These are phyloP conservation scores for Dromius quadrimaculatus DNA, from an alignment of 2,888 invertebrate species.

Conservation along the genomic window DNA sequence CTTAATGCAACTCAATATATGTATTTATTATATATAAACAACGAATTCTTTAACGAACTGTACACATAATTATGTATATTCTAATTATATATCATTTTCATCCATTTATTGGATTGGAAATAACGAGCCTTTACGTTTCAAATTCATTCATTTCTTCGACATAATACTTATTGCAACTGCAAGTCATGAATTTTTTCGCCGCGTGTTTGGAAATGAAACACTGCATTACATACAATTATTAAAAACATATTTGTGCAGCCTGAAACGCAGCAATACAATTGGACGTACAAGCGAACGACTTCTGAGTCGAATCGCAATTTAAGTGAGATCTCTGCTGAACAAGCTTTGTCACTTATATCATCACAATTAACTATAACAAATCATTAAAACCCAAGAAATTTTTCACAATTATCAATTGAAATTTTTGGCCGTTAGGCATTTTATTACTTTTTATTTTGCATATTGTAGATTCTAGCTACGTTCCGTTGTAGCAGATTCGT, in stretches of 20 bases:
- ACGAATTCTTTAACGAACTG: conserved; percentile 47
- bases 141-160: conserved; percentile 40
- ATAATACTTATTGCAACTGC: conserved; percentile 52
- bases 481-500: conserved; percentile 1
- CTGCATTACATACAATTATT: conserved; percentile 46
- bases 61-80: conserved; percentile 47
- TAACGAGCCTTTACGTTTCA: conserved; percentile 50
- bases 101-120: conserved; percentile 44
- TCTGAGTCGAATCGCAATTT: background rate
- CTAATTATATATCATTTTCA: conserved; percentile 47
- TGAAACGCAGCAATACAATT: conserved; percentile 37
- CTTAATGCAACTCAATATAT: conserved; percentile 52
- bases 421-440: conserved; percentile 22
- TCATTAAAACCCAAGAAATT: conserved; percentile 11
- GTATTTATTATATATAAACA: conserved; percentile 49
- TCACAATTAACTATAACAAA: background rate
- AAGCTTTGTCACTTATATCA: conserved; percentile 12
- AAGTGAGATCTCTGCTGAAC: conserved; percentile 18
- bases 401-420: conserved; percentile 1
- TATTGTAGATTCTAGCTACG: conserved; percentile 21
- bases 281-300: conserved; percentile 18
- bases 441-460: conserved; percentile 9
- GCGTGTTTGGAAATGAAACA: conserved; percentile 47
- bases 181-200: conserved; percentile 35
- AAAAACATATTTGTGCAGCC: conserved; percentile 50